These are phyloP conservation scores for Ligdia adustata DNA, from an alignment of 2,888 invertebrate species.

Conservation along the genomic window DNA sequence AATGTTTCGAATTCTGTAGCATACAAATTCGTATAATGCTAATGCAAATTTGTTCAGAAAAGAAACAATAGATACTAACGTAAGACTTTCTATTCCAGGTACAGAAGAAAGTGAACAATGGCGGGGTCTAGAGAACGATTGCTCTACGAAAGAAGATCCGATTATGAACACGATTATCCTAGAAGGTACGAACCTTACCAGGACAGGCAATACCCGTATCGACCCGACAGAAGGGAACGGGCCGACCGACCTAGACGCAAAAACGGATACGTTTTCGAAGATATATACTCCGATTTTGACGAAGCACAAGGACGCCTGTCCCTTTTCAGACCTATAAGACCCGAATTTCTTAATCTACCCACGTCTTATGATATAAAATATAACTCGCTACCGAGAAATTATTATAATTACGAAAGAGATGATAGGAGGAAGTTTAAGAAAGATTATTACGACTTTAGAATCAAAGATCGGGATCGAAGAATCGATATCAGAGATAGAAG, in stretches of 20 bases:
- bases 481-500: neutral
- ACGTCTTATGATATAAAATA: conserved; percentile 71
- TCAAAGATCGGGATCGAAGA: conserved; percentile 57
- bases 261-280: conserved; percentile 79
- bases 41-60: too few relatives aligned
- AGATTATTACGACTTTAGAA: conserved; percentile 77
- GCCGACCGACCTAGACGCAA: conserved; percentile 62
- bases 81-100: conserved; percentile 56
- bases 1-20: too few relatives aligned
- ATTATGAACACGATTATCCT: conserved; percentile 59
- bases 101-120: conserved; percentile 63
- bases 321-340: conserved; percentile 76
- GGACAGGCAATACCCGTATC: conserved; percentile 42
- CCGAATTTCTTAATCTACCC: conserved; percentile 75
- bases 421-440: conserved; percentile 61
- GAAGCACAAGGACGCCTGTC: conserved; percentile 77
- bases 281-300: conserved; percentile 79
- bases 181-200: conserved; percentile 53
- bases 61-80: too few relatives aligned
- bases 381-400: conserved; percentile 72
- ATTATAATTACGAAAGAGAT: conserved; percentile 65
- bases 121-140: conserved; percentile 75
- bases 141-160: conserved; percentile 66
- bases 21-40: too few relatives aligned
- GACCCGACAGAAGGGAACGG: conserved; percentile 45